phyloP scores from a whole-genome alignment of 1,140 invertebrate genomes.

The Mycetomoellerius zeteki region DNA sequence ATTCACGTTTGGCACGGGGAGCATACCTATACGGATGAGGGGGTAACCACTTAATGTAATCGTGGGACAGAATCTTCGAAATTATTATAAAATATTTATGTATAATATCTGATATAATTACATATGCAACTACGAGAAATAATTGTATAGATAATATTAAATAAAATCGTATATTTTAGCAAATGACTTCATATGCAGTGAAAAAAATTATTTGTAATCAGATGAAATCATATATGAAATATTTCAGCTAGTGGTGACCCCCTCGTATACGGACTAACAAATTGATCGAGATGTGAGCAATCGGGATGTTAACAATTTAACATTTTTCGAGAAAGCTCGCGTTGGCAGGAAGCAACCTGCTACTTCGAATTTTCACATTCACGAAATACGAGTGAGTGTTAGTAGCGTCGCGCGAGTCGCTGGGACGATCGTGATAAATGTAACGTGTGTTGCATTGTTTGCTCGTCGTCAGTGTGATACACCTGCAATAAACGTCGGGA shows the following conservation, averaged over 20 bases:
- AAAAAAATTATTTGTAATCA: too few relatives aligned
- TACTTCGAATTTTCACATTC: background rate
- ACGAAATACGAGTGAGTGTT: background rate
- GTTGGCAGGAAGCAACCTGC: background rate
- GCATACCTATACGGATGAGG: background rate
- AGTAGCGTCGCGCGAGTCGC: background rate
- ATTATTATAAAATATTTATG: too few relatives aligned
- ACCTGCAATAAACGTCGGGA: conserved; percentile 25
- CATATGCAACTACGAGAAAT: too few relatives aligned
- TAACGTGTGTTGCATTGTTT: background rate
- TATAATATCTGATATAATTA: too few relatives aligned
- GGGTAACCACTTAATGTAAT: too few relatives aligned
- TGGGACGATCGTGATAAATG: background rate
- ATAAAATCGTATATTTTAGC: too few relatives aligned
- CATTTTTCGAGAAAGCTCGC: background rate
- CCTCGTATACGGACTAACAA: too few relatives aligned
- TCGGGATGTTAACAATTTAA: background rate
- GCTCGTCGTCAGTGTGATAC: background rate
- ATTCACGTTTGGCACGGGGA: background rate
- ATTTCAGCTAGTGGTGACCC: too few relatives aligned
- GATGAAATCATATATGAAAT: too few relatives aligned
- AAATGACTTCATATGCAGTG: too few relatives aligned
- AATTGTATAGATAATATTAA: too few relatives aligned
- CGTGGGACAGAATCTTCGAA: too few relatives aligned
- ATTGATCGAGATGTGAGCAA: background rate